Conservation (phyloP, 2,113 vertebrate species). For the Turdus rufiventris region DNA sequence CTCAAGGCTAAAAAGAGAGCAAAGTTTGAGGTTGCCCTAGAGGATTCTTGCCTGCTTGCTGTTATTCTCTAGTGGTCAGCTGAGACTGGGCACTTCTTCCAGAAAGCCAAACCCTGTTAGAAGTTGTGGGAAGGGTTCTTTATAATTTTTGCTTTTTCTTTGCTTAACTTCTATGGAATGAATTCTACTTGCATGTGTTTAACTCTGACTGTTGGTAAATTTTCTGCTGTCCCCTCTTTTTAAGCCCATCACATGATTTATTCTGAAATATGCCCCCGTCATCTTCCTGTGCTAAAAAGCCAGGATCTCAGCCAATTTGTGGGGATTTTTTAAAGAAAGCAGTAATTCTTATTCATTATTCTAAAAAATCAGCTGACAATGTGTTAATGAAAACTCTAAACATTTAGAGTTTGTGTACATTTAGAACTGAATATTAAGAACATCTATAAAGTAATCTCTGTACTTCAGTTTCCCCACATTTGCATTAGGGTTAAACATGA, state of each 20-base stretch:
- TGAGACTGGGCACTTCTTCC: not conserved
- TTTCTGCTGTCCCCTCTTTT: slow-evolving; percentile 12
- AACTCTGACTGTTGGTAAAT: not conserved
- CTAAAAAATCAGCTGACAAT: not conserved
- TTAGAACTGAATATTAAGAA: not conserved
- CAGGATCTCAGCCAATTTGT: not conserved
- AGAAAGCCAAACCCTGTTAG: not conserved
- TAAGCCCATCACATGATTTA: not conserved
- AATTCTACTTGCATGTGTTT: not conserved
- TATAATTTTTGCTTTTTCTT: not conserved
- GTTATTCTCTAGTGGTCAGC: not conserved
- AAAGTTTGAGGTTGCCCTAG: not conserved
- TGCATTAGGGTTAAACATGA: not conserved
- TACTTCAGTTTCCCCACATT: not conserved
- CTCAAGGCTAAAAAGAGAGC: not conserved
- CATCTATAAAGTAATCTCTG: not conserved
- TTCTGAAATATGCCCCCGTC: not conserved
- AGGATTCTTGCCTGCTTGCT: not conserved
- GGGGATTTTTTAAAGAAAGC: not conserved
- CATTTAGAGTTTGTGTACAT: not conserved
- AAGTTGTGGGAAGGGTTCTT: not conserved
- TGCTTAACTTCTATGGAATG: not conserved
- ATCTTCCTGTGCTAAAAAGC: not conserved
- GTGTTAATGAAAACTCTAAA: not conserved
- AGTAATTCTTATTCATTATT: not conserved